A percentile compares a stretch with the other conserved stretches of the same genome.
These are phyloP conservation scores for Pomacea canaliculata DNA, from an alignment of 2,888 invertebrate species.

Conservation along the genomic window DNA sequence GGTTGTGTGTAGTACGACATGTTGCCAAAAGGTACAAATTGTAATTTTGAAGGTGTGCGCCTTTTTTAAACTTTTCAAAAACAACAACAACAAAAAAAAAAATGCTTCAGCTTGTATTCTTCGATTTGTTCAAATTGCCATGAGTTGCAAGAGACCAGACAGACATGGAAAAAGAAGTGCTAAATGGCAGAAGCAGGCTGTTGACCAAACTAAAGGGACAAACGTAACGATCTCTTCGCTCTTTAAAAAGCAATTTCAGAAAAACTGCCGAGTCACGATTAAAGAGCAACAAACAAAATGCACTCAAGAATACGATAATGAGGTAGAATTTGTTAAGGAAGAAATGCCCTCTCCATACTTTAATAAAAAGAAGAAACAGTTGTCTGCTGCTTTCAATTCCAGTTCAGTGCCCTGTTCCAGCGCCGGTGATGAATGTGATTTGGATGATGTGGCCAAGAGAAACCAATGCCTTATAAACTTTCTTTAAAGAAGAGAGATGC, in stretches of 20 bases:
- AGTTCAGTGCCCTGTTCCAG: neutral
- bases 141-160: constrained; percentile 4
- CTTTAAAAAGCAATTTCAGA: constrained; percentile 8
- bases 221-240: neutral
- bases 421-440: neutral
- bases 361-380: neutral
- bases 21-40: too few relatives aligned
- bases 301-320: constrained; percentile 6
- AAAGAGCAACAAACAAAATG: neutral
- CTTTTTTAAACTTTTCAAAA: too few relatives aligned
- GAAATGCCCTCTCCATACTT: constrained; percentile 10
- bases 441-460: neutral
- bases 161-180: neutral
- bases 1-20: too few relatives aligned
- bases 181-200: neutral
- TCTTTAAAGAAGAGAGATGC: too few relatives aligned
- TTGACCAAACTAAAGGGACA: neutral
- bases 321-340: constrained; percentile 4
- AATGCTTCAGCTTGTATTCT: neutral
- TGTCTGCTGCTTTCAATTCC: too few relatives aligned
- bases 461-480: too few relatives aligned
- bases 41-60: too few relatives aligned
- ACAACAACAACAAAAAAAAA: too few relatives aligned
- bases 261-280: neutral
- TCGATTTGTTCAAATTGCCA: neutral